Base-by-base conservation (phyloP, 2,888 invertebrate genomes). In the Drosophila yooni region DNA sequence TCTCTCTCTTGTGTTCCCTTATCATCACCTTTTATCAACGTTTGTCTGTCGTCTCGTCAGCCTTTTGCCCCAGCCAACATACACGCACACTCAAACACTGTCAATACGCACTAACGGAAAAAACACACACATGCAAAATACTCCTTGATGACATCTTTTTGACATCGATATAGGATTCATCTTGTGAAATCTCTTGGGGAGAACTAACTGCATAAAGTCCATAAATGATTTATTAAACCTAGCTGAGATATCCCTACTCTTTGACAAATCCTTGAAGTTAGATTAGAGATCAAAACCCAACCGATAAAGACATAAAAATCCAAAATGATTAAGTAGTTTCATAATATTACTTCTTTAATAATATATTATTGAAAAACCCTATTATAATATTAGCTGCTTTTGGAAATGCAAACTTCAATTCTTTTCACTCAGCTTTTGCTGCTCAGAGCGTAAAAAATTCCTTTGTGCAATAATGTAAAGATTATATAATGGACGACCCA, bases 11-110 rank as follows among this genome's bases (percentile, higher is more conserved):
- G 8, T 46, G 25, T 46, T 25, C 40, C 57, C 21, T 54, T 63
- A 25, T 25, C 25, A 57, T 46, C 61, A 75, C 62, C 70, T 66
- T 66, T 81, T 82, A 67, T 84, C 67, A 68, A 71, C 72, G 79
- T 83, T 82, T 79, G 79, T 81, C 81, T 68, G 74, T 75, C 73
- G 88, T 89, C 81, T 68, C 61, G 76, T 82, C 59, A 71, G 72
- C 74, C 72, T 65, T 43, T 29, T 21, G 38, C 11, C 48, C 38
- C 25, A 65, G 52, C 34, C 51, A 52, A 64, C 64, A 66, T 8
- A n/a, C 18, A 27, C 60, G 40, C 29, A 50, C 18, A 25, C 25
- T 46, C 63, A 25, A 25, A 52, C 40, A 52, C 21, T 46, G 46
- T 48, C 29, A 31, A 46, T 60, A 48, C n/a, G 50, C 56, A 63